Evolutionary conservation across 1,140 invertebrate species (phyloP).

Genomic region (Idris sp.): DNA sequence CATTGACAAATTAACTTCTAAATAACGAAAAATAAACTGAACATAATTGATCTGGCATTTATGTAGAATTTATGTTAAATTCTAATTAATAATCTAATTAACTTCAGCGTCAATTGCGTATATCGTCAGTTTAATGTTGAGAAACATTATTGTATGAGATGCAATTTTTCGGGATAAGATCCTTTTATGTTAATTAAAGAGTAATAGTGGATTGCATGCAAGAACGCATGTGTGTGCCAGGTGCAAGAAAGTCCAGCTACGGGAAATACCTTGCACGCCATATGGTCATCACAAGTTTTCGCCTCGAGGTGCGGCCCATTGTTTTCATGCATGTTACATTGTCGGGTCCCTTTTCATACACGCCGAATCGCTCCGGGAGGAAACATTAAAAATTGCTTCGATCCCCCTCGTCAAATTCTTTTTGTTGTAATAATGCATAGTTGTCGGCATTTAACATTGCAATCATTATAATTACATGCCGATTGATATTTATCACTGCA

Average conservation of each 20-base stretch:
- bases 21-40: too few relatives aligned
- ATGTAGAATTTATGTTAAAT: too few relatives aligned
- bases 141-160: too few relatives aligned
- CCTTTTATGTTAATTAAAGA: conserved; percentile 28
- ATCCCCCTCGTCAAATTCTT: conserved; percentile 25
- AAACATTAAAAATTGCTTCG: conserved; percentile 35
- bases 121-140: too few relatives aligned
- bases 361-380: conserved; percentile 15
- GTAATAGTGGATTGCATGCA: conserved; percentile 5
- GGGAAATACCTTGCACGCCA: conserved; percentile 50
- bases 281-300: conserved; percentile 50
- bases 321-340: conserved; percentile 43
- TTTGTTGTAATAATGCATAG: conserved; percentile 47
- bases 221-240: conserved; percentile 34
- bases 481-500: conserved; percentile 46
- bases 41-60: too few relatives aligned
- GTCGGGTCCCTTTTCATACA: conserved; percentile 35
- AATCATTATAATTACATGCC: conserved; percentile 39
- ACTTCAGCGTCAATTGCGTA: too few relatives aligned
- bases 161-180: not conserved
- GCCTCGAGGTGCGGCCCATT: conserved; percentile 53
- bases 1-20: too few relatives aligned
- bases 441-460: conserved; percentile 41
- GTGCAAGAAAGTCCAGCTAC: conserved; percentile 31
- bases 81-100: too few relatives aligned